Evolutionary conservation across 2,113 vertebrate genomes (phyloP).

Genomic region (Microtus montanus): DNA sequence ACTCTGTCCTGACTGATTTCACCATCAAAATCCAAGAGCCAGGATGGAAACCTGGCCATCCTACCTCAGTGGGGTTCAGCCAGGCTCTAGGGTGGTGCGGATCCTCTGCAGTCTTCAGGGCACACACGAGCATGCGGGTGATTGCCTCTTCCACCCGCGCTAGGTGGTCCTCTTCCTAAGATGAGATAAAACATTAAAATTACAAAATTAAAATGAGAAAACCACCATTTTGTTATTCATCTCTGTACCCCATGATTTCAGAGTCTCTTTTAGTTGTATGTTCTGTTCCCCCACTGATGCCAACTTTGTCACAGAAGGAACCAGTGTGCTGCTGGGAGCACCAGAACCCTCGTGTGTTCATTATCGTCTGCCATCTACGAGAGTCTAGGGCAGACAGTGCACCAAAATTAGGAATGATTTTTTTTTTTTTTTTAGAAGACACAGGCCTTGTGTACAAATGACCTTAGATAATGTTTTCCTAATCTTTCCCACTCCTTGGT

Average conservation of each 20-base stretch:
- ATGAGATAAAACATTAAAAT: conserved; percentile 24
- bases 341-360: background rate
- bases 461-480: background rate
- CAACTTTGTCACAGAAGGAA: background rate
- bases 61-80: conserved; percentile 98
- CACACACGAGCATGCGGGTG: conserved; percentile 90
- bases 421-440: background rate
- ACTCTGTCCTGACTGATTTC: background rate
- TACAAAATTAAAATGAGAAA: background rate
- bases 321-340: background rate
- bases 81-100: conserved; percentile 85
- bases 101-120: conserved; percentile 89
- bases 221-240: background rate
- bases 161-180: conserved; percentile 91
- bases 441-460: background rate
- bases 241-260: conserved; percentile 3
- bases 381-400: background rate
- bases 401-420: background rate
- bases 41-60: background rate
- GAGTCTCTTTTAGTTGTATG: background rate
- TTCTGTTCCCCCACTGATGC: background rate
- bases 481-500: conserved; percentile 12
- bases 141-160: conserved; percentile 94
- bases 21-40: no score
- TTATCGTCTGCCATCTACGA: background rate